Percentiles rank a stretch among this genome's conserved stretches.
These are phyloP conservation scores for Ranitomeya variabilis DNA, from an alignment of 2,113 vertebrate genomes.

Conservation along the genomic window DNA sequence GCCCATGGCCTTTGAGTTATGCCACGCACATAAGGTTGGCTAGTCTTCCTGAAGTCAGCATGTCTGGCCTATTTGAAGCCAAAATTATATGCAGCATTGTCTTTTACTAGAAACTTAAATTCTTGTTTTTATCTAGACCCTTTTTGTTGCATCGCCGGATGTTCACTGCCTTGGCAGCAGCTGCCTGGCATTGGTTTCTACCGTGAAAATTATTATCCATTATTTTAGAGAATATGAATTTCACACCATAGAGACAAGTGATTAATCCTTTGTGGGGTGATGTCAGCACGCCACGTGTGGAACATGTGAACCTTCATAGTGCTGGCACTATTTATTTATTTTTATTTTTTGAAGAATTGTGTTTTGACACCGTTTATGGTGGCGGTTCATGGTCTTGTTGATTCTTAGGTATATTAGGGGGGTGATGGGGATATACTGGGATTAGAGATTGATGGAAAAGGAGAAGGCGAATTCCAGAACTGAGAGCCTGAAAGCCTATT, in stretches of 20 bases:
- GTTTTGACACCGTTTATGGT: background rate
- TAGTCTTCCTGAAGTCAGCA: too few species aligned
- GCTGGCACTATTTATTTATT: background rate
- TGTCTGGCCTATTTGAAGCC: too few species aligned
- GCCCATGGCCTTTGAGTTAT: too few species aligned
- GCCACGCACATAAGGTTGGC: too few species aligned
- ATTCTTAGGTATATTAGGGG: background rate
- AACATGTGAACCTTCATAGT: too few species aligned
- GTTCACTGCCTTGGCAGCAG: background rate
- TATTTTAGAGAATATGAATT: too few species aligned
- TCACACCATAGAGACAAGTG: too few species aligned
- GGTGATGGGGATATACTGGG: background rate
- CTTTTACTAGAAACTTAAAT: background rate
- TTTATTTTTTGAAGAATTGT: background rate
- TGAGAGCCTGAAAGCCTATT: background rate
- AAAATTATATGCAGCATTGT: background rate
- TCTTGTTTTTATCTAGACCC: background rate
- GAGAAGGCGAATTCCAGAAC: background rate
- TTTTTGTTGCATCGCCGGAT: background rate
- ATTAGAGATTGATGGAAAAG: conserved; percentile 1
- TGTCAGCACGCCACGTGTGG: too few species aligned
- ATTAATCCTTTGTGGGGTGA: too few species aligned
- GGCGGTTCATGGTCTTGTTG: background rate
- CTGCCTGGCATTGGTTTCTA: background rate
- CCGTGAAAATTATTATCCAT: background rate